Percentiles rank a stretch among this genome's conserved stretches.
Conservation (phyloP, 1,140 invertebrate species). For the Tribolium castaneum region DNA sequence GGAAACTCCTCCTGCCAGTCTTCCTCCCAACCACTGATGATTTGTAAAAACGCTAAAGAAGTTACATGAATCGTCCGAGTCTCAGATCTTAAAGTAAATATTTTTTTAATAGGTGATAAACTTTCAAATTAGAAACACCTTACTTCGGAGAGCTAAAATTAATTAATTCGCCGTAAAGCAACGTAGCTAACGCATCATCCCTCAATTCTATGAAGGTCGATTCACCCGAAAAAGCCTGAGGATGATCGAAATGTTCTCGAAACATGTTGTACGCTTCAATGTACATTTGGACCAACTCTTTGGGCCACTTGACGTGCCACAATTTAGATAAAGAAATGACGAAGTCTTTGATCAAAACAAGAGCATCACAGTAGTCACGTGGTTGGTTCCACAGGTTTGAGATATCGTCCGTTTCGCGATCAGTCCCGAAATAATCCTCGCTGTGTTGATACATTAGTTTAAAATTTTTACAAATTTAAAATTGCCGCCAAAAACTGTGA, state of each 20-base stretch:
- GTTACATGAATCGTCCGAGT: conserved; percentile 27
- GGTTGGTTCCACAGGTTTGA: conserved; percentile 72
- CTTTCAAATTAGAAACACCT: not conserved
- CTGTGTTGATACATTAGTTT: conserved; percentile 31
- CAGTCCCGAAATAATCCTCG: conserved; percentile 73
- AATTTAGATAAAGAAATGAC: conserved; percentile 69
- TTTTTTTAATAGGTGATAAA: not conserved
- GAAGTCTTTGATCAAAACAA: conserved; percentile 72
- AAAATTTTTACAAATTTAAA: not conserved
- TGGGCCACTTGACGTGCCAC: conserved; percentile 74
- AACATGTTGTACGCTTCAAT: conserved; percentile 70
- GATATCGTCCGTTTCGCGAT: conserved; percentile 73
- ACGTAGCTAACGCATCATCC: conserved; percentile 70
- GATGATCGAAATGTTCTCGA: conserved; percentile 68
- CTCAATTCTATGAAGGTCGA: conserved; percentile 67
- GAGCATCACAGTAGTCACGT: conserved; percentile 68
- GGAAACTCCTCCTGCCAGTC: conserved; percentile 63
- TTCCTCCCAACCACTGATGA: conserved; percentile 63
- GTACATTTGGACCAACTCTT: conserved; percentile 70
- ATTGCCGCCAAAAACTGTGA: no score
- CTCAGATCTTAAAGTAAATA: not conserved
- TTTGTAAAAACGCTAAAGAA: conserved; percentile 54
- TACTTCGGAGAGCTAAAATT: conserved; percentile 51
- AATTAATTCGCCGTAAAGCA: conserved; percentile 73
- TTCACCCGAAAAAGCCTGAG: conserved; percentile 65